Conservation (phyloP, 2,888 invertebrate genomes). For the Sepiola atlantica region DNA sequence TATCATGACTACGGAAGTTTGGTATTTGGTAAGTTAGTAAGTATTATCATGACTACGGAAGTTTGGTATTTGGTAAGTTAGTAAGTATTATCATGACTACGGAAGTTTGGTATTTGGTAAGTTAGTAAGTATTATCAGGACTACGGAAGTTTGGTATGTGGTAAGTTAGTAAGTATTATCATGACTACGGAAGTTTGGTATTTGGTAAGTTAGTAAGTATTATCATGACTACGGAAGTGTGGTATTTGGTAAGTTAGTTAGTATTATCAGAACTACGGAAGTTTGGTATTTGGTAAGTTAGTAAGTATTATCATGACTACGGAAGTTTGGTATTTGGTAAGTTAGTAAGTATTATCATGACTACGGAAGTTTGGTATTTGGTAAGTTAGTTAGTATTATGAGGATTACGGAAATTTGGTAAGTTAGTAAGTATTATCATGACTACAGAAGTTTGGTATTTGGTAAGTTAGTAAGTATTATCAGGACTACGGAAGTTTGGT, state of each 20-base stretch:
- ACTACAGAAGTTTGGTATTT: too few relatives aligned
- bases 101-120: too few relatives aligned
- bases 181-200: too few relatives aligned
- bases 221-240: not conserved
- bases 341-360: not conserved
- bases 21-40: not conserved
- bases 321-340: too few relatives aligned
- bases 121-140: not conserved
- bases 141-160: too few relatives aligned
- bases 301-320: not conserved
- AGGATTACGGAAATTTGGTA: too few relatives aligned
- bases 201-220: not conserved
- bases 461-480: not conserved
- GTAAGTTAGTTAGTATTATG: not conserved
- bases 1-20: not conserved
- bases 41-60: not conserved
- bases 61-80: not conserved
- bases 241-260: not conserved
- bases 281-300: not conserved
- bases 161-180: not conserved
- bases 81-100: not conserved
- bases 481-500: too few relatives aligned
- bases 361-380: too few relatives aligned
- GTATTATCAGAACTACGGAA: not conserved
- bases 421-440: not conserved